Evolutionary conservation across 2,113 vertebrate species (phyloP), one percentile per base, ranked within the genome.

Genomic region (Lamprologus sp.): DNA sequence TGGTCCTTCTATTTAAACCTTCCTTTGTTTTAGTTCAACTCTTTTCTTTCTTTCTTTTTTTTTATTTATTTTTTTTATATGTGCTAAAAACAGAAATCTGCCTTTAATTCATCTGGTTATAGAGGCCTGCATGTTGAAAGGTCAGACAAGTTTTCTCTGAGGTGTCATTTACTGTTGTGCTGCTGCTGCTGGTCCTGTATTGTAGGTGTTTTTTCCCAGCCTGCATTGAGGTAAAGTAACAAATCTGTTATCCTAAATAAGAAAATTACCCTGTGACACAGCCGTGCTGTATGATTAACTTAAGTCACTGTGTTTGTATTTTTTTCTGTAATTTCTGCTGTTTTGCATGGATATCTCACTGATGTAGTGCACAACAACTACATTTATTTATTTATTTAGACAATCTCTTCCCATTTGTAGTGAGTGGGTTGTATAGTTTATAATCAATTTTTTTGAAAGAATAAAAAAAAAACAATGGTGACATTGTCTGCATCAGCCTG

Each of bases 161-260:
- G 37, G 68, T 45, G 7, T 45, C 21, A 15, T 23, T 73, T 73
- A 23, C 15, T 23, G 14, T 70, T 58, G 60, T 83, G 7, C 73
- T 84, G 40, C 73, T 84, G 37, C 21, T 87, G 15, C 1, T 65
- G 17, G 31, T 10, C 28, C 13, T 68, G 65, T 79, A 54, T 84
- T 87, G 54, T 82, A 51, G 73, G 79, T 87, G 81, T 49, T 40
- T 49, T 56, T 63, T 11, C 1, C 51, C n/a, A 75, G 4, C 28
- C 23, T 26, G 31, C 3, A 3, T 42, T 80, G 49, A 45, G 56
- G 65, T 81, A 37, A 81, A 53, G 47, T 42, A 13, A 45, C 37
- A 26, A 23, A 70, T 70, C 65, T 45, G 65, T 53, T 83, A 13
- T 70, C 23, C 75, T 77, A 75, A 12, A 33, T 84, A 42, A 2